phyloP scores from a whole-genome alignment of 2,797 vertebrate species.

The Siniperca obscura region DNA sequence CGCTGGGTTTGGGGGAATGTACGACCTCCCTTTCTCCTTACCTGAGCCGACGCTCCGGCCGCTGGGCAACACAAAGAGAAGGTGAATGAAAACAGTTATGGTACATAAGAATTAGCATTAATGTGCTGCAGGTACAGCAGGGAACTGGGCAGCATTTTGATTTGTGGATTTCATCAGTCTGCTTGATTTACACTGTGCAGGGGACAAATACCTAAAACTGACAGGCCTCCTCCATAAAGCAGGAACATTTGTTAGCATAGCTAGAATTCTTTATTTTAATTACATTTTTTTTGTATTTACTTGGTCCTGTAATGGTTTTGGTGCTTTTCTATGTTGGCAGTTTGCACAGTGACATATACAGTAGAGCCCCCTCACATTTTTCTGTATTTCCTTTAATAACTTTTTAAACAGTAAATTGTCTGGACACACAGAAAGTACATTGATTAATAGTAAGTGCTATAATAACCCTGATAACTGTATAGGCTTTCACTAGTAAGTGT shows the following conservation, averaged over 20 bases:
- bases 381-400: background rate
- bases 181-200: background rate
- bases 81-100: slow-evolving; percentile 52
- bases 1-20: slow-evolving; percentile 62
- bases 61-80: slow-evolving; percentile 71
- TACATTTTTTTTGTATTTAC: background rate
- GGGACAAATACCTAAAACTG: background rate
- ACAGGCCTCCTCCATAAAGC: background rate
- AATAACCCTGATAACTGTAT: background rate
- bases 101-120: background rate
- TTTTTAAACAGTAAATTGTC: background rate
- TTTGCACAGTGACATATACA: background rate
- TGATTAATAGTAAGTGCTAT: background rate
- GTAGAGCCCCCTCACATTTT: background rate
- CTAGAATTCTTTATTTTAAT: background rate
- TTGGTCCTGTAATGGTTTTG: background rate
- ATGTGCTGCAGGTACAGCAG: background rate
- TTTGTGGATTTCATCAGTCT: background rate
- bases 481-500: background rate
- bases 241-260: background rate
- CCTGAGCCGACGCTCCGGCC: slow-evolving; percentile 64
- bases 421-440: background rate
- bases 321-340: too few species aligned
- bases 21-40: slow-evolving; percentile 54
- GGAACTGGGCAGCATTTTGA: background rate